Conservation (phyloP, 1,140 invertebrate species). For the Drosophila guanche region DNA sequence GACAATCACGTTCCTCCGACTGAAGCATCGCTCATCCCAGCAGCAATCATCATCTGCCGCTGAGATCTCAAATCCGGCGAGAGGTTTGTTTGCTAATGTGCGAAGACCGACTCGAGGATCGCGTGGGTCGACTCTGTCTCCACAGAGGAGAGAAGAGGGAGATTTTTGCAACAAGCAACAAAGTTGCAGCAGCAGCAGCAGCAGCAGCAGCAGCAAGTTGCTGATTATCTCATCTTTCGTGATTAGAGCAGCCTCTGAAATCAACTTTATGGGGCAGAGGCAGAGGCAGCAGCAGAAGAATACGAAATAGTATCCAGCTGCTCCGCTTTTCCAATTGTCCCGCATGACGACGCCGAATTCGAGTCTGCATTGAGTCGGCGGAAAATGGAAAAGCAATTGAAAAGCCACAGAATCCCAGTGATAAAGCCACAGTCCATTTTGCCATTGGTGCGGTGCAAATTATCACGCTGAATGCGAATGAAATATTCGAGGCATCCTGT, state of each 20-base stretch:
- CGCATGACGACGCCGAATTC: slow-evolving; percentile 59
- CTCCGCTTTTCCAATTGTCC: slow-evolving; percentile 54
- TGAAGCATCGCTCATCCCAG: slow-evolving; percentile 27
- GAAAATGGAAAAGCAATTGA: slow-evolving; percentile 42
- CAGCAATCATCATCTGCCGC: slow-evolving; percentile 64
- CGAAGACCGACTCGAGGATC: slow-evolving; percentile 33
- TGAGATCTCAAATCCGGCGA: slow-evolving; percentile 34
- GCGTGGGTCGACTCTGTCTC: slow-evolving; percentile 47
- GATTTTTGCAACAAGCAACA: slow-evolving; percentile 43
- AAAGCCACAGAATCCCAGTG: not conserved
- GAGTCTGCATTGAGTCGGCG: slow-evolving; percentile 1
- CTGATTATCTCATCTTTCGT: slow-evolving; percentile 57
- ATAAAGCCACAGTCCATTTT: slow-evolving; percentile 36
- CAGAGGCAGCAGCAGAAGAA: slow-evolving; percentile 1
- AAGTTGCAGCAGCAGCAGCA: slow-evolving; percentile 60
- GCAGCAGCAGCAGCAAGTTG: slow-evolving; percentile 56
- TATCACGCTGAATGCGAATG: slow-evolving; percentile 58
- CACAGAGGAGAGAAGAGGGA: slow-evolving; percentile 8
- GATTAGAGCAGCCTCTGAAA: slow-evolving; percentile 45
- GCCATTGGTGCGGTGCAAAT: slow-evolving; percentile 44
- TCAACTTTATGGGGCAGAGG: slow-evolving; percentile 25
- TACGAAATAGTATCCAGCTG: slow-evolving; percentile 42
- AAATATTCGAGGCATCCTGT: slow-evolving; percentile 70
- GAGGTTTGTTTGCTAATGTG: slow-evolving; percentile 60
- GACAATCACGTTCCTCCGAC: slow-evolving; percentile 56